phyloP scores from a whole-genome alignment of 2,113 vertebrate genomes.

The Hippopotamus amphibius region DNA sequence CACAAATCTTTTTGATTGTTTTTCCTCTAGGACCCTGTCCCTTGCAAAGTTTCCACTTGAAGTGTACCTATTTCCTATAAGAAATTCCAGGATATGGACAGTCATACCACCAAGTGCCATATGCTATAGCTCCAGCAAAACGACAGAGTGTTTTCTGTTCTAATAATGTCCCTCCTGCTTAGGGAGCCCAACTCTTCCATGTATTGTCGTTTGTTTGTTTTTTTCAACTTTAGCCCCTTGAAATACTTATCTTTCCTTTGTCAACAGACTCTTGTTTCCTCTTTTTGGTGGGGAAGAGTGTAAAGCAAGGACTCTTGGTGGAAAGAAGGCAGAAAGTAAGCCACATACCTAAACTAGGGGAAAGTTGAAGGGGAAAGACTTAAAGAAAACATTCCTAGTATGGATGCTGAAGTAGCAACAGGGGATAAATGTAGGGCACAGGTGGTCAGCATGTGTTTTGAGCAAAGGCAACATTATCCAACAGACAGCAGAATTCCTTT shows the following conservation, averaged over 20 bases:
- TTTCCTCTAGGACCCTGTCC: constrained; percentile 46
- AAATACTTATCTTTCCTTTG: constrained; percentile 50
- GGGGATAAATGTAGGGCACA: constrained; percentile 69
- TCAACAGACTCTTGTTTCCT: constrained; percentile 1
- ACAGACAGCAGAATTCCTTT: constrained; percentile 61
- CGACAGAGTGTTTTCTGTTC: constrained; percentile 52
- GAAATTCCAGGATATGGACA: constrained; percentile 70
- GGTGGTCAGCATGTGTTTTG: constrained; percentile 68
- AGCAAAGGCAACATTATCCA: constrained; percentile 58
- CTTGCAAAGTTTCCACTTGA: constrained; percentile 66
- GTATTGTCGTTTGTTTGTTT: constrained; percentile 1
- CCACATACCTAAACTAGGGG: constrained; percentile 49
- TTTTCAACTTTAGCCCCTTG: background rate
- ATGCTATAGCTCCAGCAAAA: constrained; percentile 55
- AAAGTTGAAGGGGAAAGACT: constrained; percentile 61
- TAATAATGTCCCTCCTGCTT: background rate
- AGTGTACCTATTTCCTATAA: constrained; percentile 69
- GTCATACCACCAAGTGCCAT: constrained; percentile 36
- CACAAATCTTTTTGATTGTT: constrained; percentile 61
- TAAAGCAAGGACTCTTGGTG: constrained; percentile 41
- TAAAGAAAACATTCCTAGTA: constrained; percentile 73
- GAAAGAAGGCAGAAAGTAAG: constrained; percentile 9
- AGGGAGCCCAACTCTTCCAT: background rate
- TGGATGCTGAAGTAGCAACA: constrained; percentile 64
- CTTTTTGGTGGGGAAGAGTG: background rate